These are phyloP conservation scores for Trachops cirrhosus DNA, from an alignment of 2,797 vertebrate species.

Conservation along the genomic window DNA sequence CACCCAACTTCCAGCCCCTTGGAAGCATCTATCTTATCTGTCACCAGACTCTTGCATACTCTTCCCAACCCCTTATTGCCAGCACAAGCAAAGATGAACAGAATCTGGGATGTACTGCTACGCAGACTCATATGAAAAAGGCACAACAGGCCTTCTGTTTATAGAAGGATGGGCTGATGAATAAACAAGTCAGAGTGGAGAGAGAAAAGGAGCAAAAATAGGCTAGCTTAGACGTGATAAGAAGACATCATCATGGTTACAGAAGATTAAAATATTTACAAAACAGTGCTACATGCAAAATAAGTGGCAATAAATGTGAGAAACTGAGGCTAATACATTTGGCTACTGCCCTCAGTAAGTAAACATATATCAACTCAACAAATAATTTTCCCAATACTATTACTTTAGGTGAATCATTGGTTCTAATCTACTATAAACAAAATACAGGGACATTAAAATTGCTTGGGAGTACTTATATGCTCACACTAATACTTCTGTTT, in stretches of 20 bases:
- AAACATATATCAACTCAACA: neutral
- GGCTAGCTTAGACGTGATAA: neutral
- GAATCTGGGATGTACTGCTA: neutral
- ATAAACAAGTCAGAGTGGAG: neutral
- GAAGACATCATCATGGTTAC: neutral
- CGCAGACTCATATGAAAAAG: neutral
- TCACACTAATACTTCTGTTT: neutral
- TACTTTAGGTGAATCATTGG: neutral
- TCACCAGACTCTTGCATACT: rapidly evolving
- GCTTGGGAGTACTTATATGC: neutral
- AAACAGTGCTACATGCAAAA: neutral
- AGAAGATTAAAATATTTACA: neutral
- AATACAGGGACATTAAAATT: neutral
- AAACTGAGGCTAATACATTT: neutral
- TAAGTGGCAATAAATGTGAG: neutral
- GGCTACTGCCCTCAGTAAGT: neutral
- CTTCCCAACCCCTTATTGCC: neutral
- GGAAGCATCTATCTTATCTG: neutral
- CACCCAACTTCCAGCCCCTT: neutral
- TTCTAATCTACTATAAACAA: conserved; percentile 9
- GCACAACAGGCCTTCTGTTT: neutral
- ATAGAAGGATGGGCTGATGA: neutral
- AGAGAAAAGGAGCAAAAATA: neutral
- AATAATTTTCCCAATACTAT: neutral
- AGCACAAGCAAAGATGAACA: neutral